Base-by-base conservation (phyloP, 2,797 vertebrate genomes). In the Chaetophractus vellerosus region DNA sequence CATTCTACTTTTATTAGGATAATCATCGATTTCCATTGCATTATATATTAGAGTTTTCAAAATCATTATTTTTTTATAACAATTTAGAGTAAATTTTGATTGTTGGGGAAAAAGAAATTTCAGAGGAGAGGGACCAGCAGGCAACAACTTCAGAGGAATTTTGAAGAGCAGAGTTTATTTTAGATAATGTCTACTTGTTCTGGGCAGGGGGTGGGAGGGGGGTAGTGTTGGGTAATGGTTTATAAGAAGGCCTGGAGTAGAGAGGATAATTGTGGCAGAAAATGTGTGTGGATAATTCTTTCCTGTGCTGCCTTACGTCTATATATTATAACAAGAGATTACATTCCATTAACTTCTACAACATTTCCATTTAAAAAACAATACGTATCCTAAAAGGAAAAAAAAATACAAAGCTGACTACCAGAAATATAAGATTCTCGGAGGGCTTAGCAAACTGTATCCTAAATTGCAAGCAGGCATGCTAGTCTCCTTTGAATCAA, bases 271-370 rank as follows among this genome's bases (percentile, higher is more conserved):
- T 79, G 11, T 61, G 57, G 68, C 36, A 78, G 79, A 94, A 96
- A 96, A 87, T 75, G 36, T 26, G 21, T 76, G 23, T 88, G 48
- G 61, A 78, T 63, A 90, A 85, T 96, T 95, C 72, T 85, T 94
- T 92, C 66, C 89, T 96, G 71, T 91, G 55, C 92, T 82, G 41
- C n/a, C 61, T 90, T 81, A 57, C 3, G 26, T 92, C 94, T 93
- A 33, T 92, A 86, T 86, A 95, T 92, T 71, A 91, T 63, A 90
- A 57, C 72, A 95, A 94, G 41, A 89, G 83, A 94, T 86, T 90
- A 86, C 96, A 97, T 97, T 98, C 96, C 94, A 97, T 96, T 98
- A 95, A 96, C 76, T 95, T 93, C 95, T 97, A 96, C 71, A 91
- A 89, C 45, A 88, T 95, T 97, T 90, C 23, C 84, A 94, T 95